Conservation (phyloP, 2,888 invertebrate genomes). For the Orthonevra nobilis region DNA sequence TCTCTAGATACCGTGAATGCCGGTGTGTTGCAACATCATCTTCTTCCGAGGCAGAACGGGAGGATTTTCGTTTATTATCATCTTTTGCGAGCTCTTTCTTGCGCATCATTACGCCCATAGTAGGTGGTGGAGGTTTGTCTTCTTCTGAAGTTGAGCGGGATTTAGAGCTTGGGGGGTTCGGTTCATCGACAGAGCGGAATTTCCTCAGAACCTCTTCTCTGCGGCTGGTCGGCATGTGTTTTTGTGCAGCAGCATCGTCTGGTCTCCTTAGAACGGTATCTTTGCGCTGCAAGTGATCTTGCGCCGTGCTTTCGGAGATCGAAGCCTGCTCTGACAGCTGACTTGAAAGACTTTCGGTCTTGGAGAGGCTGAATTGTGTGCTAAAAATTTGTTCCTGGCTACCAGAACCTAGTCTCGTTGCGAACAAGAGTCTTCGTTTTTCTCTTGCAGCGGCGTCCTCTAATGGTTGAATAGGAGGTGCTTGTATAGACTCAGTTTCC, state of each 20-base stretch:
- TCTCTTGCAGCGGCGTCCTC: constrained; percentile 76
- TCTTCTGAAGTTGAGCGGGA: constrained; percentile 77
- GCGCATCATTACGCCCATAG: constrained; percentile 74
- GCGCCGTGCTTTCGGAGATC: constrained; percentile 72
- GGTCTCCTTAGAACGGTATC: constrained; percentile 77
- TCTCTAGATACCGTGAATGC: constrained; percentile 79
- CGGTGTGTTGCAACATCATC: constrained; percentile 75
- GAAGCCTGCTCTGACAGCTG: constrained; percentile 82
- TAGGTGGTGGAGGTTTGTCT: constrained; percentile 72
- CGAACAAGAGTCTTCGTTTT: constrained; percentile 83
- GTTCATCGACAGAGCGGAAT: constrained; percentile 61
- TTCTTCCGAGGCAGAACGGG: constrained; percentile 78
- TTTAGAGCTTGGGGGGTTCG: constrained; percentile 58
- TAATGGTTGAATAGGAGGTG: constrained; percentile 47
- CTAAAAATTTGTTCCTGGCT: constrained; percentile 86
- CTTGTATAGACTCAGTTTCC: constrained; percentile 49
- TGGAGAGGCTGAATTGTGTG: constrained; percentile 84
- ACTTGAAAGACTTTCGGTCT: constrained; percentile 84
- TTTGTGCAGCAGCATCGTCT: constrained; percentile 71
- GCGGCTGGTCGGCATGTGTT: constrained; percentile 30
- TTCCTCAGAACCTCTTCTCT: constrained; percentile 57
- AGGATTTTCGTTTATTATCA: constrained; percentile 73
- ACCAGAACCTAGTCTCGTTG: constrained; percentile 84
- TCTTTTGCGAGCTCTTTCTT: constrained; percentile 73
- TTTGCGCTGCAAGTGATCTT: constrained; percentile 76